Base-by-base conservation (phyloP, 2,113 vertebrate species). In the Malaclemys terrapin region DNA sequence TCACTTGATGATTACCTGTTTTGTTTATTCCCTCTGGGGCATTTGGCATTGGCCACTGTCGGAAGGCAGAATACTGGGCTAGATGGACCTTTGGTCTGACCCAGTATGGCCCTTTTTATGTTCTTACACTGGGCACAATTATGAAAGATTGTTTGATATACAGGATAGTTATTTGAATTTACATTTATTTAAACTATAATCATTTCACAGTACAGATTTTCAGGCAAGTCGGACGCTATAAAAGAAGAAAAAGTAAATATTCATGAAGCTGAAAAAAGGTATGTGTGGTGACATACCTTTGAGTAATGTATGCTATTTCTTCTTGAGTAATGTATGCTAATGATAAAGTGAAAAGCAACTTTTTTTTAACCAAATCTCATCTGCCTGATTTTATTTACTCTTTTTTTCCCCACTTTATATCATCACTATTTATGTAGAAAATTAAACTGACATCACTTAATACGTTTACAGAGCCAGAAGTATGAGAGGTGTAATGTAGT, bases 181-280 rank as follows among this genome's bases (percentile, higher is more conserved):
- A 93, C 91, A 94, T 24, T 93, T 59, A 65, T 82, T 88, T 85
- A 19, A 85, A 87, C 57, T 93, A 17, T 94, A 79, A 88, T 89
- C 10, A 72, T 88, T 97, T 98, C 59, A 91, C 97, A 98, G 98
- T 79, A 87, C 57, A 88, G 10, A 19, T 83, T 97, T 97, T 93
- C 93, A 94, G 97, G 94, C 62, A 95, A 88, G 82, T 52, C 92
- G 35, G 45, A 83, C 93, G 69, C 52, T 90, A 31, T 81, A 90
- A 92, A 96, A 94, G 94, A 96, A 89, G 96, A 96, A 94, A 97
- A 94, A 88, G 96, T 93, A 92, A 84, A 62, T 80, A 90, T 93
- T 94, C 83, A 57, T 49, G 95, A 96, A 84, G 88, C 85, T 96
- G 92, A 50, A 69, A 96, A 96, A 97, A 98, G 97, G 98, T 98